Conservation (phyloP, 2,113 vertebrate species). For the Microcebus lehilahytsara region DNA sequence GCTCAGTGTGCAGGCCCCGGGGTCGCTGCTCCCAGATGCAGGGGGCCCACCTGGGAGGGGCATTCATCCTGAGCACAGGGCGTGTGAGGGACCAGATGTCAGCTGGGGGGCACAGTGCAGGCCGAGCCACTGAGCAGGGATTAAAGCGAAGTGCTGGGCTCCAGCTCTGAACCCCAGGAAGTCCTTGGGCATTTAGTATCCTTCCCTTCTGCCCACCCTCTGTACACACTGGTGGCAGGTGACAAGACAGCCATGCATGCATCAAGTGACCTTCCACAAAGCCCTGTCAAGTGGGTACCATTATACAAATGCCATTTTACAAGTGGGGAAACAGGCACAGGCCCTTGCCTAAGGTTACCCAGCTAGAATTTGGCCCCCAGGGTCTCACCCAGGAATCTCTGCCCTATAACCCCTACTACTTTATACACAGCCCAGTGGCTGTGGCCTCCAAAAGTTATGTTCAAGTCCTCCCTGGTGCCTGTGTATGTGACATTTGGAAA, state of each 20-base stretch:
- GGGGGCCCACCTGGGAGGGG: neutral
- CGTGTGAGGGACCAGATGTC: neutral
- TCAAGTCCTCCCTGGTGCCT: neutral
- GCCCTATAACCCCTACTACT: neutral
- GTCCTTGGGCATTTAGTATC: neutral
- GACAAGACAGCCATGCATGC: too few species aligned
- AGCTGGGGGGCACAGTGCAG: neutral
- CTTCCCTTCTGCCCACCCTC: too few species aligned
- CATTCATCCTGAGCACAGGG: neutral
- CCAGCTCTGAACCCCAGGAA: neutral
- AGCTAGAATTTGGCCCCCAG: neutral
- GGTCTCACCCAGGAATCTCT: neutral
- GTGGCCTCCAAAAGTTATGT: neutral
- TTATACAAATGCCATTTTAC: neutral
- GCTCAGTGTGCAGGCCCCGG: neutral
- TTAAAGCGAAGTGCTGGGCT: neutral
- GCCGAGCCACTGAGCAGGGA: neutral
- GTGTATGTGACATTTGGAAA: neutral
- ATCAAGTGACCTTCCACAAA: neutral
- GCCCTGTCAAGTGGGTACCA: too few species aligned
- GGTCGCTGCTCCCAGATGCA: neutral
- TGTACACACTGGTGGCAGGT: neutral
- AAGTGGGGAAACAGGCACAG: neutral
- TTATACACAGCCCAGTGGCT: too few species aligned
- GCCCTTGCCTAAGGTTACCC: neutral